These are phyloP conservation scores for Drosophila anceps DNA, from an alignment of 2,888 invertebrate genomes.

Conservation along the genomic window DNA sequence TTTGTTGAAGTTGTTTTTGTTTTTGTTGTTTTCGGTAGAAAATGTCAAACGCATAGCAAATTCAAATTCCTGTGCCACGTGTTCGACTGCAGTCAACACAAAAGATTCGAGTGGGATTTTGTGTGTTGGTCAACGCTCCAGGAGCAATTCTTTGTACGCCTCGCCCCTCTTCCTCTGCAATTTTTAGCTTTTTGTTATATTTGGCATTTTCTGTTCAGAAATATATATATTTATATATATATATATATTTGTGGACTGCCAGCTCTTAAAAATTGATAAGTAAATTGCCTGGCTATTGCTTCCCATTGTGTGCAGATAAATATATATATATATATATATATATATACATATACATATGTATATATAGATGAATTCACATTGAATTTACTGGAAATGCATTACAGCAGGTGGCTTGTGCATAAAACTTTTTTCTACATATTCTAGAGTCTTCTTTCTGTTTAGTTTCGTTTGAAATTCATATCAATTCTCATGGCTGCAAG, in stretches of 20 bases:
- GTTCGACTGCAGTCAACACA: slow-evolving; percentile 36
- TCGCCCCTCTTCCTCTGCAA: background rate
- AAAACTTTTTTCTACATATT: background rate
- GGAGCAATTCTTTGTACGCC: background rate
- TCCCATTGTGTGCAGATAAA: slow-evolving; percentile 17
- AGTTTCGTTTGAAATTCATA: background rate
- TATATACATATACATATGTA: background rate
- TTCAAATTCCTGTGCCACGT: slow-evolving; percentile 44
- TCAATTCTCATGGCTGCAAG: slow-evolving; percentile 6
- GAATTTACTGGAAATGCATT: background rate
- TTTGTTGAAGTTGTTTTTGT: slow-evolving; percentile 25
- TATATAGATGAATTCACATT: slow-evolving; percentile 8
- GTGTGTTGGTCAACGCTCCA: slow-evolving; percentile 13
- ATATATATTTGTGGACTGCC: slow-evolving; percentile 5
- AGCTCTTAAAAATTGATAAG: slow-evolving; percentile 25
- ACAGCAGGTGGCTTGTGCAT: background rate
- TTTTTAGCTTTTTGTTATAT: slow-evolving; percentile 23
- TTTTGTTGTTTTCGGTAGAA: slow-evolving; percentile 28
- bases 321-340: background rate
- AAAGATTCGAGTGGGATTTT: slow-evolving; percentile 41
- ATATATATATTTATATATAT: background rate
- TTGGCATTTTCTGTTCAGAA: slow-evolving; percentile 20
- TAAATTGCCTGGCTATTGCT: slow-evolving; percentile 22
- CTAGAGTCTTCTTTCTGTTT: background rate
- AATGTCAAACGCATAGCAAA: slow-evolving; percentile 61